phyloP scores from a whole-genome alignment of 2,888 invertebrate genomes.

The Stramonita haemastoma region DNA sequence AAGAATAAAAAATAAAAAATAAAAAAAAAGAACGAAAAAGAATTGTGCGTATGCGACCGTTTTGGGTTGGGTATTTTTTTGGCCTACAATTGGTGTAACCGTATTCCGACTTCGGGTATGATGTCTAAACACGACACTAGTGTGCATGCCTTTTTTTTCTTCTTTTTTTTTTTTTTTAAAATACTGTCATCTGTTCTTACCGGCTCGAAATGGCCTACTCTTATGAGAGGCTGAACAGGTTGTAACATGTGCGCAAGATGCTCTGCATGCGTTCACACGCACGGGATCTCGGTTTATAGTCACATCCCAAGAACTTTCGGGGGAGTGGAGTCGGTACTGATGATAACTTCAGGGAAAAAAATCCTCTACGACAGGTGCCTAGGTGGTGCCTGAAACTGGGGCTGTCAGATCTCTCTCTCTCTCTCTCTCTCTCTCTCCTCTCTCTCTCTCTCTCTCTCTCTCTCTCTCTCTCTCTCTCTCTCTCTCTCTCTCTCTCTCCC shows the following conservation, averaged over 20 bases:
- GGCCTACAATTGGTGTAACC: too few species aligned
- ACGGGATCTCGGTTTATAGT: too few species aligned
- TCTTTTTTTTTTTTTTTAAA: too few species aligned
- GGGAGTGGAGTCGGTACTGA: neutral
- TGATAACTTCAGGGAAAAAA: neutral
- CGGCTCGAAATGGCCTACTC: neutral
- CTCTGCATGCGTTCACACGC: too few species aligned
- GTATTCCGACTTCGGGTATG: too few species aligned
- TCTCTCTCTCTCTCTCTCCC: neutral
- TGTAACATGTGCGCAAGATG: neutral
- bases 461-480: neutral
- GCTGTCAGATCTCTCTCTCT: neutral
- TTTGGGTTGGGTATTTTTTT: too few species aligned
- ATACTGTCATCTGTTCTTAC: too few species aligned
- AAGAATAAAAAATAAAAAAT: too few species aligned
- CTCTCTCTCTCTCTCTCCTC: neutral
- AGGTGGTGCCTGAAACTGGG: neutral
- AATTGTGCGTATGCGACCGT: too few species aligned
- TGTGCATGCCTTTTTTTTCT: too few species aligned
- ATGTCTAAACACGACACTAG: too few species aligned
- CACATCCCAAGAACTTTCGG: neutral
- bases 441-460: neutral
- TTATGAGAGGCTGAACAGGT: neutral
- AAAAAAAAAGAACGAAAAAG: too few species aligned
- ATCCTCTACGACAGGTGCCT: neutral